Percentiles rank a stretch among this genome's conserved stretches.
These are phyloP conservation scores for Saturnia pavonia DNA, from an alignment of 2,888 invertebrate genomes.

Conservation along the genomic window DNA sequence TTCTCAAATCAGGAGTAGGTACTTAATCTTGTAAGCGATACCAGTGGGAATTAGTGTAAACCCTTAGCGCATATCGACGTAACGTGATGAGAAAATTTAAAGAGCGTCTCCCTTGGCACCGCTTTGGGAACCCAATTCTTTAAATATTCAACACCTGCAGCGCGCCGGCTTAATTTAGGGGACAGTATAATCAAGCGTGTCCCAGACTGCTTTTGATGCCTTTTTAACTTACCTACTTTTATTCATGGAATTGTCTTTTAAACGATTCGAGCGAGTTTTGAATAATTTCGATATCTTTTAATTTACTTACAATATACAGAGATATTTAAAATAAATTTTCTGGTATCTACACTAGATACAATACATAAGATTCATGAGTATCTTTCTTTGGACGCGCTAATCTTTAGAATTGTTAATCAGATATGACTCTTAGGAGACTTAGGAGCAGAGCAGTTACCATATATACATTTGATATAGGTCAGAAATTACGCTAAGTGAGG, in stretches of 20 bases:
- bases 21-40: constrained; percentile 22
- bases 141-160: constrained; percentile 62
- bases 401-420: too few relatives aligned
- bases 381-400: too few relatives aligned
- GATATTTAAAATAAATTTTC: too few relatives aligned
- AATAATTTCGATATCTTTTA: constrained; percentile 3
- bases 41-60: constrained; percentile 27
- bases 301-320: neutral
- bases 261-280: neutral
- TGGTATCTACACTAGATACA: too few relatives aligned
- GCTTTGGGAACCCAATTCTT: constrained; percentile 25
- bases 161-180: constrained; percentile 55
- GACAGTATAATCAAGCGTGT: constrained; percentile 54
- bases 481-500: too few relatives aligned
- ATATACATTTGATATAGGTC: too few relatives aligned
- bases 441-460: too few relatives aligned
- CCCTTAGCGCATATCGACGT: constrained; percentile 31
- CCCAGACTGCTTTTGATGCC: constrained; percentile 54
- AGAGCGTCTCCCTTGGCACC: constrained; percentile 4
- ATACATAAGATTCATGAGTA: too few relatives aligned
- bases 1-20: constrained; percentile 20
- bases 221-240: constrained; percentile 47
- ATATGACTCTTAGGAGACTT: too few relatives aligned
- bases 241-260: constrained; percentile 1
- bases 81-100: constrained; percentile 38